Percentiles rank a stretch among this genome's conserved stretches.
Conservation (phyloP, 2,888 invertebrate species). For the Kuschelorhynchus macadamiae region DNA sequence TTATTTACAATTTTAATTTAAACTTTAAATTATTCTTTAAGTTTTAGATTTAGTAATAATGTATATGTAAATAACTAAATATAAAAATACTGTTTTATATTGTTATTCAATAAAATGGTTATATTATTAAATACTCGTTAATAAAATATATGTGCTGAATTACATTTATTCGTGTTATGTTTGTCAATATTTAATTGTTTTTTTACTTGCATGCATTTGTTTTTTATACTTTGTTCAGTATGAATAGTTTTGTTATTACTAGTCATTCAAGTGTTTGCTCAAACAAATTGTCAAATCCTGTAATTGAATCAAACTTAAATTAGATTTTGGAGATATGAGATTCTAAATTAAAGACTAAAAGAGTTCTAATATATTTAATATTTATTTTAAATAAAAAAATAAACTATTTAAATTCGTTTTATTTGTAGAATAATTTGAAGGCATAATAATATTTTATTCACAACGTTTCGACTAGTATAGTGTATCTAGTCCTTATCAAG, state of each 20-base stretch:
- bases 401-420: not conserved
- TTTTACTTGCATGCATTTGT: constrained; percentile 33
- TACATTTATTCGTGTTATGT: constrained; percentile 23
- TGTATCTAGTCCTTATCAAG: no score
- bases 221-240: constrained; percentile 33
- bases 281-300: constrained; percentile 22
- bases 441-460: not conserved
- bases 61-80: no score
- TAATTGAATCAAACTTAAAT: constrained; percentile 2
- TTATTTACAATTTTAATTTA: no score
- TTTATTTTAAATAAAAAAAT: constrained; percentile 25
- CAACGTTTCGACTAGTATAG: not conserved
- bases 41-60: no score
- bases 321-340: constrained; percentile 9
- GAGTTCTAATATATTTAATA: constrained; percentile 24
- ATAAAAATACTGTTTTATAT: no score
- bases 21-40: no score
- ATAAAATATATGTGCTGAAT: constrained; percentile 14
- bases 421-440: not conserved
- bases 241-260: constrained; percentile 31
- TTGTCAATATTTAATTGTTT: constrained; percentile 16
- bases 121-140: constrained; percentile 21
- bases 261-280: constrained; percentile 37
- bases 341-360: constrained; percentile 18
- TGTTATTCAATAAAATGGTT: no score